Base-by-base conservation (phyloP, 2,113 vertebrate species). In the Lepus europaeus region DNA sequence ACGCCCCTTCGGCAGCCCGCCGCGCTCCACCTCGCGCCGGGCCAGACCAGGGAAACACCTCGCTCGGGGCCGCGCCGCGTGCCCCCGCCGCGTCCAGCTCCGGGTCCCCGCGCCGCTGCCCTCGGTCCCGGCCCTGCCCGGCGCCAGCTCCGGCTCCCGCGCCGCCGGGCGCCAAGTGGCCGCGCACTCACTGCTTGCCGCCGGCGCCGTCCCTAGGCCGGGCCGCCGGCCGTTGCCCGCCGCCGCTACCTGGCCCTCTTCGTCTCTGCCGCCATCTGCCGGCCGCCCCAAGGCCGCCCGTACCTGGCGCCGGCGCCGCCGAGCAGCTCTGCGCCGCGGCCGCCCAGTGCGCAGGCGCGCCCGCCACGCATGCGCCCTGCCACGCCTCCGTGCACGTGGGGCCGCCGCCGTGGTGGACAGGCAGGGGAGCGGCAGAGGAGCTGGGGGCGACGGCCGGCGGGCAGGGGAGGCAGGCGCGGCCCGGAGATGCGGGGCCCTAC, bases 301-400 rank as follows among this genome's bases (percentile, higher is more conserved):
- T 86, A 82, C 89, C 83, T 39, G 74, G 91, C 82, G 84, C 91
- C 94, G 72, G 94, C 95, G 45, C 87, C 89, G 53, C 88, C 63
- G 12, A 91, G 79, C 56, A 74, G 89, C 92, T 20, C n/a, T 2
- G 87, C 83, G 61, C 68, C 82, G 59, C 66, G 72, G 73, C 70
- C 4, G 64, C 56, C 68, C 89, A 92, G 56, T 92, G 91, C 97
- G 97, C 97, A 96, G 56, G 95, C 95, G 91, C 89, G 51, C 9
- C 25, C 6, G 27, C 16, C 45, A 29, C 92, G 92, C 91, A 78
- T 23, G 94, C 95, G 94, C 87, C n/a, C 12, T 2, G 9, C 5
- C 3, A 29, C 63, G 27, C 27, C 7, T 14, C 17, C 12, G 36
- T 77, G 83, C 95, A 49, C 56, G 56, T 59, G 56, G 56, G 56